phyloP scores from a whole-genome alignment of 2,888 invertebrate species.

The Leptinotarsa haldemani region DNA sequence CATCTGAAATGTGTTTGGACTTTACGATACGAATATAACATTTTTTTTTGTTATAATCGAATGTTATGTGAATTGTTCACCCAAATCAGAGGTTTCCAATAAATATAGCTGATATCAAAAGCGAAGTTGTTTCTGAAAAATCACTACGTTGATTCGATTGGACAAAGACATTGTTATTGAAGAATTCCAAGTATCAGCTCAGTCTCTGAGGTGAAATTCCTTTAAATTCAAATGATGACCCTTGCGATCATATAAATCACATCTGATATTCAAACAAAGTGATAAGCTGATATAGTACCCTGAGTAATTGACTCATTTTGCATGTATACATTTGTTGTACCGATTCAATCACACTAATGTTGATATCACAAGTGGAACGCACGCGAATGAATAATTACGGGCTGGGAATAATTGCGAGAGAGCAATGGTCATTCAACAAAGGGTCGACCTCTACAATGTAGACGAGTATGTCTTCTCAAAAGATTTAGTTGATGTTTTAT shows the following conservation, averaged over 20 bases:
- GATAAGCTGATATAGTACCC: conserved; percentile 13
- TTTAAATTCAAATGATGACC: not conserved
- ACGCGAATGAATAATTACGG: conserved; percentile 34
- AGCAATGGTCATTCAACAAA: not conserved
- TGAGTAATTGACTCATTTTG: conserved; percentile 27
- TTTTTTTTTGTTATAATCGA: not conserved
- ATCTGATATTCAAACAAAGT: conserved; percentile 11
- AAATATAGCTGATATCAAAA: no score
- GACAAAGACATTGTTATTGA: no score
- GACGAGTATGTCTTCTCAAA: no score
- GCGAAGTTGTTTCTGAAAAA: no score
- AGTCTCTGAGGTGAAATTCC: not conserved
- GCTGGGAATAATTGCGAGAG: conserved; percentile 14
- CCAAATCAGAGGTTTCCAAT: not conserved
- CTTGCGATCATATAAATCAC: conserved; percentile 2
- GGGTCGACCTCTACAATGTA: not conserved
- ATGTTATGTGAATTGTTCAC: not conserved
- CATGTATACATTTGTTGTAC: conserved; percentile 23
- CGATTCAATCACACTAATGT: conserved; percentile 33
- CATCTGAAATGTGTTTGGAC: not conserved
- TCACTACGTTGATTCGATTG: no score
- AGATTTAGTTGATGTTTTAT: no score
- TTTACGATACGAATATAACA: conserved; percentile 6
- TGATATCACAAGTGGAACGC: conserved; percentile 17
- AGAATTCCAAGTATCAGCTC: no score